Evolutionary conservation across 1,140 invertebrate genomes (phyloP).

Genomic region (Caenorhabditis remanei): DNA sequence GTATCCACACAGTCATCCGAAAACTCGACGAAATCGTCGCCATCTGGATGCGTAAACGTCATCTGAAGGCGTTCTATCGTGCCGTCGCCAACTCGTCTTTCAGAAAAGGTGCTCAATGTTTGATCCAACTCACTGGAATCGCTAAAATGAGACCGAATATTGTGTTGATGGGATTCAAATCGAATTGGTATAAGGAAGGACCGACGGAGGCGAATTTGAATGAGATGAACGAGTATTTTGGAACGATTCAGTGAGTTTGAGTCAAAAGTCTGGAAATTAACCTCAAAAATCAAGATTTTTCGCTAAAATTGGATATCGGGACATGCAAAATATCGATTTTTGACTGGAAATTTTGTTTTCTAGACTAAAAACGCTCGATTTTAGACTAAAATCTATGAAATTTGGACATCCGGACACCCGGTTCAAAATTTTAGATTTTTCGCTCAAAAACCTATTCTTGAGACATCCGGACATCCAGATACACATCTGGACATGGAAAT

Average conservation of each 20-base stretch:
- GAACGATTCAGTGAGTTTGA: conserved; percentile 88
- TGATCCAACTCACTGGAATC: conserved; percentile 83
- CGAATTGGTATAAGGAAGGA: conserved; percentile 85
- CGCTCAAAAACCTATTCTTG: no score
- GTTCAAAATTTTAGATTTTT: no score
- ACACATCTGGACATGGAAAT: no score
- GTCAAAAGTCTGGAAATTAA: no score
- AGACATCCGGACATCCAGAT: no score
- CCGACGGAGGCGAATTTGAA: conserved; percentile 77
- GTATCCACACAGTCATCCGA: conserved; percentile 68
- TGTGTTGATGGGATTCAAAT: conserved; percentile 91
- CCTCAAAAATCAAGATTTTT: conserved; percentile 8
- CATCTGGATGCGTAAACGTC: conserved; percentile 84
- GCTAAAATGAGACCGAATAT: conserved; percentile 94
- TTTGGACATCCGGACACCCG: no score
- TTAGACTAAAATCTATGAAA: no score
- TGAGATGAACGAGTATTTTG: conserved; percentile 88
- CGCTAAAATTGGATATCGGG: no score
- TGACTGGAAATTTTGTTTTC: no score
- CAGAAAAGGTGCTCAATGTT: conserved; percentile 78
- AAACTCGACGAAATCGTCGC: conserved; percentile 80
- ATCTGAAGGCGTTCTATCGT: conserved; percentile 89
- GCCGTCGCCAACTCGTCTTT: conserved; percentile 73
- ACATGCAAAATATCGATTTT: no score
- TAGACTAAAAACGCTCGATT: no score